These are phyloP conservation scores for Morus bassanus DNA, from an alignment of 2,797 vertebrate species.

Conservation along the genomic window DNA sequence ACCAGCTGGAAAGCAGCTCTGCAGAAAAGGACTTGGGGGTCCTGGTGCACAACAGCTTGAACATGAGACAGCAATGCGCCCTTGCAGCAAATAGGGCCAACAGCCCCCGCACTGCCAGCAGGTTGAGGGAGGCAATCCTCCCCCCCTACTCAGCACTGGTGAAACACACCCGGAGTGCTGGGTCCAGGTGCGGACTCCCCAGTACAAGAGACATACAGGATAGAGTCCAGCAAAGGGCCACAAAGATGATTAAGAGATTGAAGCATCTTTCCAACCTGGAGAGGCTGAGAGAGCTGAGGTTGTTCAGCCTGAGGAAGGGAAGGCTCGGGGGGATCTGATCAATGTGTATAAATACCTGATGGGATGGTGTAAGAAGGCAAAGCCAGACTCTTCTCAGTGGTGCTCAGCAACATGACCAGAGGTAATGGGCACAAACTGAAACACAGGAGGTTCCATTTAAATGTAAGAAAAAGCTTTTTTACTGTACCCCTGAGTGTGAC, in stretches of 20 bases:
- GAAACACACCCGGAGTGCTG: not conserved
- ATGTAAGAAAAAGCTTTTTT: not conserved
- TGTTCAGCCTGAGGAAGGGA: not conserved
- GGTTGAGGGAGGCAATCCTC: not conserved
- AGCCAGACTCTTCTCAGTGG: not conserved
- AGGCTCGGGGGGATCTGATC: not conserved
- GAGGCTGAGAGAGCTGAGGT: not conserved
- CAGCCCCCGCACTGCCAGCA: not conserved
- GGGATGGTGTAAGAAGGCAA: not conserved
- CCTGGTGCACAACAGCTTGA: not conserved
- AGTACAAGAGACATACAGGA: not conserved
- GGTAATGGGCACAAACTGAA: not conserved
- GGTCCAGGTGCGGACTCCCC: not conserved
- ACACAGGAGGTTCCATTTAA: not conserved
- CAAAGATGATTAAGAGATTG: not conserved
- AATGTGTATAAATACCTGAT: not conserved
- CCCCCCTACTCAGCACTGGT: fast-evolving
- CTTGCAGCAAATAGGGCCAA: not conserved
- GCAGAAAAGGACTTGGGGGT: not conserved
- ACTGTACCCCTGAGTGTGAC: not conserved
- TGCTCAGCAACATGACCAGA: not conserved
- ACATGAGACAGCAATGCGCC: not conserved
- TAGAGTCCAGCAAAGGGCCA: not conserved
- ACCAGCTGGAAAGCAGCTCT: not conserved
- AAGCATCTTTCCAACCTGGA: not conserved